These are phyloP conservation scores for Eclectus roratus DNA, from an alignment of 2,113 vertebrate genomes.

Conservation along the genomic window DNA sequence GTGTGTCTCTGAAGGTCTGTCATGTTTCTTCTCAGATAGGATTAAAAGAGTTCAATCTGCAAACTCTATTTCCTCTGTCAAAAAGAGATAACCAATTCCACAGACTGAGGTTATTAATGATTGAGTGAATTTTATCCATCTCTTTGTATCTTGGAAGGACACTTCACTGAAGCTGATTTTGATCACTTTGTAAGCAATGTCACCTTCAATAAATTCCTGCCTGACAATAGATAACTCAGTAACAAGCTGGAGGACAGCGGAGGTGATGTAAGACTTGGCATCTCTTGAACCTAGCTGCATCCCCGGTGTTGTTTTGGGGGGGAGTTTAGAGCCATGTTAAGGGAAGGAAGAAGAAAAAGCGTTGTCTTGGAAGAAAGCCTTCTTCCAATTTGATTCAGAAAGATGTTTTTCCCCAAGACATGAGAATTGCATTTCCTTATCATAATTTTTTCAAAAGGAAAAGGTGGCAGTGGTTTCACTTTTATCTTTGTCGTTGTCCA, in stretches of 20 bases:
- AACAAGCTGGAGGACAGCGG: conserved; percentile 29
- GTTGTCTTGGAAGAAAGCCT: background rate
- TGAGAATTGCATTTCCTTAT: conserved; percentile 44
- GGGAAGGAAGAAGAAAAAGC: fast-evolving
- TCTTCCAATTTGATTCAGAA: background rate
- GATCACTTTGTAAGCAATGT: conserved; percentile 61
- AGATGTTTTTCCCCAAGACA: background rate
- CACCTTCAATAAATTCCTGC: conserved; percentile 60
- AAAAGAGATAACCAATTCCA: conserved; percentile 47
- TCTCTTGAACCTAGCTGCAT: background rate
- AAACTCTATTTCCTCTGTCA: conserved; percentile 58
- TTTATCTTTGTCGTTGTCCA: background rate
- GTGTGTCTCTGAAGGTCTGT: conserved; percentile 33
- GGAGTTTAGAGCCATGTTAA: background rate
- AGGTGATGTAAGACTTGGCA: conserved; percentile 26
- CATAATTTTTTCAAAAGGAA: conserved; percentile 45
- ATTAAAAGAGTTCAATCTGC: conserved; percentile 46
- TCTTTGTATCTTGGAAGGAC: conserved; percentile 45
- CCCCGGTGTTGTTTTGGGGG: background rate
- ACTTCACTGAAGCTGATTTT: conserved; percentile 50
- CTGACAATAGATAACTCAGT: conserved; percentile 28
- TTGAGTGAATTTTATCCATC: conserved; percentile 61
- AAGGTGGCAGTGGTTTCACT: background rate
- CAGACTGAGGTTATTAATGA: conserved; percentile 60
- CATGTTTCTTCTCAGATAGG: conserved; percentile 39